Base-by-base conservation (phyloP, 2,888 invertebrate genomes). In the Epinotia brunnichana region DNA sequence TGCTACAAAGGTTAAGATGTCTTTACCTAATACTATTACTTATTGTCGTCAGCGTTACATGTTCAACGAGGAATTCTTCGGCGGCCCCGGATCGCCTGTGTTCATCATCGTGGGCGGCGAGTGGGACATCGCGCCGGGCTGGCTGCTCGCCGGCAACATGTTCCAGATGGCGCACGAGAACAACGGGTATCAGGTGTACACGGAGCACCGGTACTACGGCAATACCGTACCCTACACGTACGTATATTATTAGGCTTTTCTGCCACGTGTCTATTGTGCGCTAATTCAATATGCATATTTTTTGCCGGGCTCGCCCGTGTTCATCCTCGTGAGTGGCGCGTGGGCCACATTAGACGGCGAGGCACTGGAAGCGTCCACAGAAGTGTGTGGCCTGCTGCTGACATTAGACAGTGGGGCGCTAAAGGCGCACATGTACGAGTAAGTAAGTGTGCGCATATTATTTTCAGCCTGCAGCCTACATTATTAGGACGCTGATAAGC, bases 171-270 rank as follows among this genome's bases (percentile, higher is more conserved):
- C 95, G 0, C 87, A 91, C 64, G 93, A 95, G 76, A 95, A 96
- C 81, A 90, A 90, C n/a, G 97, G 96, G 7, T 94, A 95, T 76
- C 92, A 95, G 86, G 95, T 96, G 74, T 95, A 95, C 80, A 95
- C 97, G 2, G 98, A 98, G 83, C 98, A 98, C 88, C 94, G 98
- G 75, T 98, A 95, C 86, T 98, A 98, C 83, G 97, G 97, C 17
- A 79, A 94, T 76, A 97, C 97, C 76, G 91, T 93, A 74, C 97
- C 97, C 0, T 96, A 95, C 62, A 77, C 83, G 97, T 97, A 87
- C 91, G 94, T 85, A 69, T 21, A 41, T 24, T 41, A 41, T n/a
- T 19, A 5, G 29, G 29, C 29, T 29, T 29, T 39, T 4, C 59
- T 10, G 15, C 35, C 35, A 35, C 35, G 35, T 9, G 9, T 9